Evolutionary conservation across 92 coral and sea anemone species (phyloP), one percentile per base, ranked within the genome.

Genomic region (Meandrina meandrites): DNA sequence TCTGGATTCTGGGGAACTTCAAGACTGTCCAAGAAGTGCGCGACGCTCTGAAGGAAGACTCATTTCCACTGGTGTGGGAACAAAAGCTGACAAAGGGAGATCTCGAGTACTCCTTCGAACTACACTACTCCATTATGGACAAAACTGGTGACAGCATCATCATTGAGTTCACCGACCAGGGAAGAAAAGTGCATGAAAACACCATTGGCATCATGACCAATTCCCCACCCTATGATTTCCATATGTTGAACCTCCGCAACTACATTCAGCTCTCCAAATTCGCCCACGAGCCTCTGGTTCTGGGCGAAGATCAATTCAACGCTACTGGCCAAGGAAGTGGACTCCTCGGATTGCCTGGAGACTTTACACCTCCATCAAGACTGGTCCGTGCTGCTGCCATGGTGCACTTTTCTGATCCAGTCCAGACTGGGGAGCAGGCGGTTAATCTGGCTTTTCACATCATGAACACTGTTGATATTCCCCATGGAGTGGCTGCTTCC

Each of bases 1-100:
- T 16, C 3, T 85, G 82, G 69, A 50, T 85, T 85, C 83, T 85
- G 47, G 88, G 88, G 1, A 85, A 85, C 83, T 85, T 85, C 83
- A 45, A 8, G 8, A 83, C 80, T 10, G 83, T 76, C 50, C 14
- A 76, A 24, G 88, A 85, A 28, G 50, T 85, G 64, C 42, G 37
- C 40, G 48, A 76, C 4, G 50, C 47, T 8, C 8, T 77, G 53
- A 7, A 37, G 18, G 37, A 18, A 8, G 88, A 47, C 5, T 85
- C 83, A 1, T 85, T 85, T 35, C 88, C 88, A 10, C 77, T 85
- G 74, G 77, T 85, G 48, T 85, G 66, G 48, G 67, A 16, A 8
- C 24, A n/a, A 36, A 35, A 13, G 24, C 27, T 83, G 71, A 56
- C 12, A 17, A 8, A 70, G 4, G 51, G 12, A 15, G 36, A 30